Conservation (phyloP, 1,140 invertebrate species). For the Lycorma delicatula region DNA sequence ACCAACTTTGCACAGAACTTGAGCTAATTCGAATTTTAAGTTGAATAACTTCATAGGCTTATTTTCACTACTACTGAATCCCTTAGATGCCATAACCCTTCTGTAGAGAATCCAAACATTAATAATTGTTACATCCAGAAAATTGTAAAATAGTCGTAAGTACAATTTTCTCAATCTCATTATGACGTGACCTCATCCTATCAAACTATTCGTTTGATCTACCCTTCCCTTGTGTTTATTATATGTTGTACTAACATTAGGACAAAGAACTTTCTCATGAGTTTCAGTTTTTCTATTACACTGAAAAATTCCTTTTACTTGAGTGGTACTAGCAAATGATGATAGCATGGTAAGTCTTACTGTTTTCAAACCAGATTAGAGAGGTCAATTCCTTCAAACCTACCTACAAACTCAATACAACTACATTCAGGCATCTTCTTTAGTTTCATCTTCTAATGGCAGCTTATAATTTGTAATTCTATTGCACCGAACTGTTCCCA, state of each 20-base stretch:
- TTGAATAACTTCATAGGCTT: not conserved
- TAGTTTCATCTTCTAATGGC: slow-evolving; percentile 20
- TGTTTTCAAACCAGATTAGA: slow-evolving; percentile 31
- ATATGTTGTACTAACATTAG: slow-evolving; percentile 39
- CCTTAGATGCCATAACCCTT: not conserved
- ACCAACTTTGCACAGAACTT: not conserved
- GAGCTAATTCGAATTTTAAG: not conserved
- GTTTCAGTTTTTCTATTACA: slow-evolving; percentile 34
- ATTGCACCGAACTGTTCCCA: slow-evolving; percentile 21
- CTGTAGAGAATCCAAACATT: slow-evolving; percentile 29
- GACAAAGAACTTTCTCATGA: slow-evolving; percentile 35
- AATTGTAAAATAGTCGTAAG: slow-evolving; percentile 39
- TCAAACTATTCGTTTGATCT: slow-evolving; percentile 37
- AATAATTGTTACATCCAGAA: slow-evolving; percentile 35
- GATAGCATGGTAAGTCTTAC: slow-evolving; percentile 36
- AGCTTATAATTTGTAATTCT: slow-evolving; percentile 21
- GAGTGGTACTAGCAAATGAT: slow-evolving; percentile 34
- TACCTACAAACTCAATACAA: slow-evolving; percentile 12
- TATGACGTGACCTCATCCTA: slow-evolving; percentile 36
- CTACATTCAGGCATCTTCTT: slow-evolving; percentile 22
- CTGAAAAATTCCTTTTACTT: slow-evolving; percentile 30
- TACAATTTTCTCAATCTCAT: slow-evolving; percentile 39
- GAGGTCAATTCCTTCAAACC: slow-evolving; percentile 17
- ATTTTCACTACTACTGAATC: not conserved
- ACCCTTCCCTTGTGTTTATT: slow-evolving; percentile 43